Evolutionary conservation across 2,113 vertebrate species (phyloP).

Genomic region (Limanda limanda): DNA sequence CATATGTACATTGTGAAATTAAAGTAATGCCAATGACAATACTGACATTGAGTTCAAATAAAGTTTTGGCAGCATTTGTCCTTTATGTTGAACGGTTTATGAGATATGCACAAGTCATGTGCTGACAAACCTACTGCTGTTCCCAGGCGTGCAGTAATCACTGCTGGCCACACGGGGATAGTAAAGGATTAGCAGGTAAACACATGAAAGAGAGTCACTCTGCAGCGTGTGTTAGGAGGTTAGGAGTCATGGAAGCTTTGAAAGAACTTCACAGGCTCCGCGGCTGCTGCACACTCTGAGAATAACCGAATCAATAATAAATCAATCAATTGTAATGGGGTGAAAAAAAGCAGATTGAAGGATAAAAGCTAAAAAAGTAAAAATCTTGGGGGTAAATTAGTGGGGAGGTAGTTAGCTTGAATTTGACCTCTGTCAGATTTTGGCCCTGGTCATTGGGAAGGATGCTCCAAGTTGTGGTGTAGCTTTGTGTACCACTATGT

Average conservation of each 20-base stretch:
- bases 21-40: slow-evolving; percentile 13
- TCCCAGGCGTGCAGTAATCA: slow-evolving; percentile 12
- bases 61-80: slow-evolving; percentile 20
- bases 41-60: slow-evolving; percentile 27
- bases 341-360: too few relatives aligned
- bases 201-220: not conserved
- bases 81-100: slow-evolving; percentile 2
- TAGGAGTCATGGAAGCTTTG: not conserved
- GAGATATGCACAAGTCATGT: not conserved
- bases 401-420: too few relatives aligned
- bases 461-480: too few relatives aligned
- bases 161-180: slow-evolving; percentile 18
- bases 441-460: too few relatives aligned
- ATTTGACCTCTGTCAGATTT: too few relatives aligned
- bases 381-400: too few relatives aligned
- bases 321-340: too few relatives aligned
- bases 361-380: too few relatives aligned
- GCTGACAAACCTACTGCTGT: not conserved
- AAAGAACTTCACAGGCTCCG: not conserved
- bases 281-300: not conserved
- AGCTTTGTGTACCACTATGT: too few relatives aligned
- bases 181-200: slow-evolving; percentile 29
- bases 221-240: not conserved
- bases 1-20: slow-evolving; percentile 7
- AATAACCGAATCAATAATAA: not conserved